Conservation (phyloP, 2,113 vertebrate species). For the Labeo rohita region DNA sequence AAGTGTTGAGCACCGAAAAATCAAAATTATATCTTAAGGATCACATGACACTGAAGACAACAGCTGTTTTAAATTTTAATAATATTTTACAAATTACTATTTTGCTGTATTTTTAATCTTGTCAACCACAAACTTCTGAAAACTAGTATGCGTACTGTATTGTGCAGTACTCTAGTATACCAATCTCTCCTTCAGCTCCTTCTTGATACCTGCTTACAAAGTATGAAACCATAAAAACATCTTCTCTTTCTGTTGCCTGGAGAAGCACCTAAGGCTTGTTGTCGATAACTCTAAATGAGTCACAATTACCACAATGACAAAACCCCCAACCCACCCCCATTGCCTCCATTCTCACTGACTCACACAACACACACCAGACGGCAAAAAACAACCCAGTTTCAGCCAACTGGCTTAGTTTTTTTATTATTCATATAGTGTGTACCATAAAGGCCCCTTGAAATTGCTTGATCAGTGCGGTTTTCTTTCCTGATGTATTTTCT, state of each 20-base stretch:
- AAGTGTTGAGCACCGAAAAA: not conserved
- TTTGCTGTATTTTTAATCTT: not conserved
- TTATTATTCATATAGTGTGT: not conserved
- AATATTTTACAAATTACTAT: not conserved
- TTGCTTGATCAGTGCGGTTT: not conserved
- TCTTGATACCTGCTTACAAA: constrained; percentile 29
- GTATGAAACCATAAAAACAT: constrained; percentile 1
- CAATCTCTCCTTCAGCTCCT: not conserved
- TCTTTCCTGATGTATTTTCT: not conserved
- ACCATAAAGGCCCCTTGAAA: not conserved
- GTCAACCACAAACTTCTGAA: not conserved
- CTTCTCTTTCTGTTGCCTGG: constrained; percentile 14
- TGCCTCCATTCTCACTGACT: constrained; percentile 66
- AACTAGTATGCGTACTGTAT: not conserved
- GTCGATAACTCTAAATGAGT: constrained; percentile 73
- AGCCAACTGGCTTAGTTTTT: not conserved
- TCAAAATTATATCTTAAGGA: not conserved
- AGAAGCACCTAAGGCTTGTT: constrained; percentile 62
- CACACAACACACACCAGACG: constrained; percentile 64
- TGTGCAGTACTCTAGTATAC: not conserved
- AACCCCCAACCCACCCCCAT: constrained; percentile 62
- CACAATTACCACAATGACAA: constrained; percentile 73
- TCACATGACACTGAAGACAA: not conserved
- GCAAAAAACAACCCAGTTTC: constrained; percentile 7
- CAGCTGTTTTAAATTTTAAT: not conserved